Conservation (phyloP, 2,797 vertebrate genomes). For the Arnoldichthys spilopterus region DNA sequence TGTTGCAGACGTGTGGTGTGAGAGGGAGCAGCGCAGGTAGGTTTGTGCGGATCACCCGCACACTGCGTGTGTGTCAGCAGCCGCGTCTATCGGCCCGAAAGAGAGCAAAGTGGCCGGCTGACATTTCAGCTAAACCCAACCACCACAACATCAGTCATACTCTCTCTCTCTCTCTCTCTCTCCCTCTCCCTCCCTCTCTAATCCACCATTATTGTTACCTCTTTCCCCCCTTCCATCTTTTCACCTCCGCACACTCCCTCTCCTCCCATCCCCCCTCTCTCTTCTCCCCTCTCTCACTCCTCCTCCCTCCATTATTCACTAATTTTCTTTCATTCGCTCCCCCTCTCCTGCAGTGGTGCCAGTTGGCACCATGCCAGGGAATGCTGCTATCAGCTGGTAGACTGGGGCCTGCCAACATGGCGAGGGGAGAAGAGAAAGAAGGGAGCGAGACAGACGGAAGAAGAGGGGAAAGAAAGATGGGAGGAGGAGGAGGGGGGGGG, state of each 20-base stretch:
- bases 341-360: constrained; percentile 77
- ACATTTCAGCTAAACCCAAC: constrained; percentile 80
- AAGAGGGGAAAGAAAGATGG: constrained; percentile 52
- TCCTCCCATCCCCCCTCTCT: constrained; percentile 55
- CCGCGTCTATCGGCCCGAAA: constrained; percentile 55
- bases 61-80: constrained; percentile 4
- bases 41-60: background rate
- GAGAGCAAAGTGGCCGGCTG: constrained; percentile 71
- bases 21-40: too few relatives aligned
- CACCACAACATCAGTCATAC: constrained; percentile 77
- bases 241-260: constrained; percentile 42
- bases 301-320: constrained; percentile 78
- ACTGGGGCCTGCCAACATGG: constrained; percentile 85
- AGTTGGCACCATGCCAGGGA: constrained; percentile 84
- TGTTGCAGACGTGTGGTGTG: constrained; percentile 18
- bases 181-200: constrained; percentile 68
- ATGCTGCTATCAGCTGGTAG: constrained; percentile 89
- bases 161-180: constrained; percentile 57
- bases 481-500: constrained; percentile 49
- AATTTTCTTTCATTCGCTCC: constrained; percentile 72
- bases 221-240: constrained; percentile 41
- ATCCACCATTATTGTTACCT: constrained; percentile 69
- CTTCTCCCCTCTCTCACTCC: constrained; percentile 61
- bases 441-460: constrained; percentile 61
- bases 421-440: constrained; percentile 71